Evolutionary conservation across 2,113 vertebrate species (phyloP), one percentile per base, ranked within the genome.

Genomic region (Oriolus oriolus): DNA sequence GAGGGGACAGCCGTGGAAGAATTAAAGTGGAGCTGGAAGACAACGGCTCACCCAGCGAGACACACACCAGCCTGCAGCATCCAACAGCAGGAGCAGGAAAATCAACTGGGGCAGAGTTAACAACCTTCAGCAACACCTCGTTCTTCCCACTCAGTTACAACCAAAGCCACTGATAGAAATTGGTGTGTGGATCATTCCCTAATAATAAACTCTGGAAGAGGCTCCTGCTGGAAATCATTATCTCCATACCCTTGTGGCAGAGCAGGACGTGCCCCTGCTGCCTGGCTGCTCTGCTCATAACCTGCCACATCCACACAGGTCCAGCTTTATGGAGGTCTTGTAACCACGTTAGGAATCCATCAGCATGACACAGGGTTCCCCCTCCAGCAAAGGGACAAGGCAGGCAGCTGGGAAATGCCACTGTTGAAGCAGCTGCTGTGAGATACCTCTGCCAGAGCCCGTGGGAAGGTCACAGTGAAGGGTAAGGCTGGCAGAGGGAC

Each of bases 141-240:
- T 19, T 87, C 73, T 77, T 61, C 45, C 52, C 42, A 19, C 52
- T 35, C 69, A 27, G 2, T 28, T 54, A 63, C n/a, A 76, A 12
- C 30, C 47, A 37, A 92, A 84, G 13, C 37, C 0, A 0, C 19
- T 3, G 5, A n/a, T n/a, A n/a, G n/a, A n/a, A n/a, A n/a, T n/a
- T n/a, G n/a, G n/a, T n/a, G n/a, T n/a, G n/a, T n/a, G n/a, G n/a
- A n/a, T n/a, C n/a, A n/a, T n/a, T n/a, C 45, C 84, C 33, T 70
- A 28, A 49, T n/a, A 84, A 79, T 5, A 74, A 90, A 3, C 71
- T 56, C 10, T 9, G 22, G 28, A 74, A 74, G 75, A 66, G 19
- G n/a, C 18, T 56, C 13, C 13, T 33, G 30, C 35, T 56, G 71
- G 35, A 52, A 77, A 42, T 30, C 3, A 28, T 23, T 16, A 60